Conservation (phyloP, 2,113 vertebrate genomes). For the Odocoileus hemionus region DNA sequence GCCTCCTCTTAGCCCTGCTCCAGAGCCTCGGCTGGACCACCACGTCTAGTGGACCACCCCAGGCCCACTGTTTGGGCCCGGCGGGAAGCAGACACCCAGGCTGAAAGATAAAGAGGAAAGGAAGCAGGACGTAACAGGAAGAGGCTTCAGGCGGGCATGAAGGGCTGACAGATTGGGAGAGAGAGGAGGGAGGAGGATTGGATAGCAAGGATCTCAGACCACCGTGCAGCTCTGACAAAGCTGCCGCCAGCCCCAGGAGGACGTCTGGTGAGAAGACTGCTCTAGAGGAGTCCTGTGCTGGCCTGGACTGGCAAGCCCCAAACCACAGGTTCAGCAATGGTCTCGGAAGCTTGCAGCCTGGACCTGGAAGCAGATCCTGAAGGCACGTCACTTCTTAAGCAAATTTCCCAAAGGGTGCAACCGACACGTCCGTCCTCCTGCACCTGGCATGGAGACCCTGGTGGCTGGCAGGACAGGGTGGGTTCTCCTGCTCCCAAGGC, state of each 20-base stretch:
- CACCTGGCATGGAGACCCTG: background rate
- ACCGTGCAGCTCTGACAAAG: background rate
- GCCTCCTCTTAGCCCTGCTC: background rate
- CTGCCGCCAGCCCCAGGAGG: background rate
- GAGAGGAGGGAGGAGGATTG: fast-evolving
- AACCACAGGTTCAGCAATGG: fast-evolving
- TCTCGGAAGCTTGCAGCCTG: background rate
- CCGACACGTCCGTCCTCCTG: fast-evolving
- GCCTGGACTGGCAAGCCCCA: fast-evolving
- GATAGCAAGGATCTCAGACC: background rate
- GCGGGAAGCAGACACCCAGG: background rate
- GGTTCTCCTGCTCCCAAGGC: background rate
- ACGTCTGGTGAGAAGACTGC: background rate
- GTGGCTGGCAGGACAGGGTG: background rate
- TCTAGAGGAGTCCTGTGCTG: background rate
- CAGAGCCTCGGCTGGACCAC: background rate
- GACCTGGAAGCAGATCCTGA: background rate
- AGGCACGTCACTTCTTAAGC: fast-evolving
- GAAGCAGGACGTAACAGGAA: background rate
- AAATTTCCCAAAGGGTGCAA: background rate
- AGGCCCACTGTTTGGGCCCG: background rate
- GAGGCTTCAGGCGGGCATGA: background rate
- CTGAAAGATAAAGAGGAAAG: background rate
- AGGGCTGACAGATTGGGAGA: background rate
- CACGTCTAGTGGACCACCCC: background rate